Evolutionary conservation across 2,797 vertebrate species (phyloP), one percentile per base, ranked within the genome.

Genomic region (Aselliscus stoliczkanus): DNA sequence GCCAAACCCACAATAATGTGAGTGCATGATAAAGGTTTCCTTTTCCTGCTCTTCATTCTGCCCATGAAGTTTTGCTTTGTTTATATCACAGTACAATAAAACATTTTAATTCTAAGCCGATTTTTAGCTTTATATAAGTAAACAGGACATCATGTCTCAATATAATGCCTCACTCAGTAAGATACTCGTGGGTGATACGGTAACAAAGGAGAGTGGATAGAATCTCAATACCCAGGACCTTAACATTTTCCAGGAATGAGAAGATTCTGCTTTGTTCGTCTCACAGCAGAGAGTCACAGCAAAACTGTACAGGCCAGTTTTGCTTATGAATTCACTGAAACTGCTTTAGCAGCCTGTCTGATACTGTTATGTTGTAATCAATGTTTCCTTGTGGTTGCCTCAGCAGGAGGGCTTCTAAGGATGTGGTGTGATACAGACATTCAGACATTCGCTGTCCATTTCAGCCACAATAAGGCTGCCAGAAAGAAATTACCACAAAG

Each of bases 401-500:
- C 88, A 76, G 72, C 75, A 90, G 84, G 69, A 80, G 39, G 64
- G 29, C 34, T 21, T 47, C 80, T n/a, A 42, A 80, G 85, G 50
- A 60, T 39, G 34, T 50, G 42, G 88, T 73, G 13, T 25, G 70
- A 58, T 31, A 84, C 14, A 67, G 73, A 37, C 34, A 18, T 80
- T 20, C 10, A 54, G 52, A 54, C 52, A 54, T 54, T 54, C 18
- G 8, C 21, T 50, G 25, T 58, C 73, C 29, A 10, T 52, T 86
- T 65, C 54, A 89, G 80, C 12, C 56, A 60, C 27, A 91, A 47
- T 14, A 77, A 47, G 39, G 47, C 37, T 81, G 27, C 64, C 76
- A 79, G 65, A 39, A 67, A 88, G 31, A 96, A 90, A 89, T n/a
- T 12, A 79, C 70, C 42, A 90, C 84, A 80, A 80, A 34, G 56